Evolutionary conservation across 1,140 invertebrate species (phyloP).

Genomic region (Bombus pyrosoma): DNA sequence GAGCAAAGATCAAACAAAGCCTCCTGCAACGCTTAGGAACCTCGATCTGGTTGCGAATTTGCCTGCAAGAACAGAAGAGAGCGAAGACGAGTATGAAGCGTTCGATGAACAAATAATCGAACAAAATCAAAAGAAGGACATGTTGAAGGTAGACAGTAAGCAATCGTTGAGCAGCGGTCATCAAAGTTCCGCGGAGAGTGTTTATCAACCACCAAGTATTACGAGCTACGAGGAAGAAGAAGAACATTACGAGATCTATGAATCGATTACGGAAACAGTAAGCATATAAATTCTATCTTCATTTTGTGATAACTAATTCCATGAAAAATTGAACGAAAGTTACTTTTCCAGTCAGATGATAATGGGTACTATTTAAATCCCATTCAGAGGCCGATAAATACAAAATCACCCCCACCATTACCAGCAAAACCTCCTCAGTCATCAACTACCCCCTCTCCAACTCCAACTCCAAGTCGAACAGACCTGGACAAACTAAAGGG

Average conservation of each 20-base stretch:
- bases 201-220: slow-evolving; percentile 72
- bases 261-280: slow-evolving; percentile 77
- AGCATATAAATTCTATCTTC: slow-evolving; percentile 19
- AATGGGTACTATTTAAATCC: slow-evolving; percentile 63
- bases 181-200: slow-evolving; percentile 74
- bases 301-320: not conserved
- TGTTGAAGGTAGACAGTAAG: slow-evolving; percentile 68
- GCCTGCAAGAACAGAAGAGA: slow-evolving; percentile 71
- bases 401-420: slow-evolving; percentile 66
- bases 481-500: slow-evolving; percentile 45
- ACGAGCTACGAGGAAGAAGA: slow-evolving; percentile 72
- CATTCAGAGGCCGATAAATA: slow-evolving; percentile 29
- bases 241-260: slow-evolving; percentile 76
- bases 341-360: slow-evolving; percentile 70
- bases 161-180: slow-evolving; percentile 70
- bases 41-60: slow-evolving; percentile 79
- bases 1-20: slow-evolving; percentile 48
- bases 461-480: slow-evolving; percentile 21
- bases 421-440: slow-evolving; percentile 67
- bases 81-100: slow-evolving; percentile 77
- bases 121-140: slow-evolving; percentile 62
- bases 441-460: slow-evolving; percentile 26
- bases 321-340: not conserved
- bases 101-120: slow-evolving; percentile 73
- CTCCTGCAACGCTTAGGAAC: slow-evolving; percentile 68